Conservation (phyloP, 2,113 vertebrate genomes). For the Natator depressus region DNA sequence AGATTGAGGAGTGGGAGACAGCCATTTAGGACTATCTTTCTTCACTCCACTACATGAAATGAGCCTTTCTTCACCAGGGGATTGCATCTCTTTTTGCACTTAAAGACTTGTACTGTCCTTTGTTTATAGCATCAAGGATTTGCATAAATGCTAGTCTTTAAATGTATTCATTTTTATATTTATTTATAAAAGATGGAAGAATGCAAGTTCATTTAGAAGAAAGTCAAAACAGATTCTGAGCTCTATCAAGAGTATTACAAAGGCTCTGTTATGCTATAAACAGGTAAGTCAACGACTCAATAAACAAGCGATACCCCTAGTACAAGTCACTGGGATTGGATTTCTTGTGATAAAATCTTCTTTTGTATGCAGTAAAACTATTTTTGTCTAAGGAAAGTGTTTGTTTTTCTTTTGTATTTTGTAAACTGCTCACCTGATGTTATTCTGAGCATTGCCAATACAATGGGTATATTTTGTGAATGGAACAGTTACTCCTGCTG, state of each 20-base stretch:
- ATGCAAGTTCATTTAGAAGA: background rate
- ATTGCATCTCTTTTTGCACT: background rate
- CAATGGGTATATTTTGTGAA: background rate
- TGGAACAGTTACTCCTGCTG: too few species aligned
- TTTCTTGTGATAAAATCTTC: background rate
- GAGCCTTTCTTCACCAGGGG: background rate
- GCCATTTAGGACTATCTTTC: background rate
- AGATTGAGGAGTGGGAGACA: background rate
- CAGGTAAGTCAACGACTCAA: background rate
- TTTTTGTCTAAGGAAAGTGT: background rate
- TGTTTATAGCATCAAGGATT: accelerated
- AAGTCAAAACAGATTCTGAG: background rate
- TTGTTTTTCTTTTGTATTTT: background rate
- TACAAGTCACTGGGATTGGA: background rate
- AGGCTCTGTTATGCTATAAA: background rate
- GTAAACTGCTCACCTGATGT: background rate
- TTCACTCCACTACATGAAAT: background rate
- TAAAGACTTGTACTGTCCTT: background rate
- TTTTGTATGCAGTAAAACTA: background rate
- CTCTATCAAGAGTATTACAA: background rate
- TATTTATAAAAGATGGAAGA: background rate
- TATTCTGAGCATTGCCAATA: background rate
- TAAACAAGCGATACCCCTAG: background rate
- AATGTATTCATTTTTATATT: background rate
- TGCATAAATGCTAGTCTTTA: background rate